Base-by-base conservation (phyloP, 2,797 vertebrate genomes). In the Cirrhinus mrigala region DNA sequence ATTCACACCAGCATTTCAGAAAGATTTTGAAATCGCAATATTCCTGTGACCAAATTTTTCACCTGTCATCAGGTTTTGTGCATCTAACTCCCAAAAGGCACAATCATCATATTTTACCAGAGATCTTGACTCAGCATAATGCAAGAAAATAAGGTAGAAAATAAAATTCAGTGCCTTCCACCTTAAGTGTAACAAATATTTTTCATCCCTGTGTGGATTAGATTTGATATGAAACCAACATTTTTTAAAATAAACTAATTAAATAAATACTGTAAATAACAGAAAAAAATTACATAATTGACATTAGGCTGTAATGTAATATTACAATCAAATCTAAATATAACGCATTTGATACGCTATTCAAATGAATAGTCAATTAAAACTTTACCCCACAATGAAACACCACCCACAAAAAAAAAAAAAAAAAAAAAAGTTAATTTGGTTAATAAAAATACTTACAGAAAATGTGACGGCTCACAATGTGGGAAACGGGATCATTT, bases 391-490 rank as follows among this genome's bases (percentile, higher is more conserved):
- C 48, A 69, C 52, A 60, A 37, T 37, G 33, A 7, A 48, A 46
- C 12, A 75, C 20, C 44, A 75, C n/a, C 2, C 8, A 2, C 10
- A 64, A 3, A 64, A 20, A 62, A 60, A 56, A 81, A 37, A 33
- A 50, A 18, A 6, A 1, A 10, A 20, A 14, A 10, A 12, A n/a
- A 70, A 2, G 16, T 77, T 24, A 48, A 14, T 33, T 78, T 6
- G 18, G 29, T 81, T 80, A 62, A 56, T 37, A 64, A 86, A 88
- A 78, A 83, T 88, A 86, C 87, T 88, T 88, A 88, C 87, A 86
- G 84, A 74, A 83, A 60, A 68, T 70, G 75, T 76, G 54, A 46
- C 33, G 58, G 62, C 71, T 76, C 84, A 79, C 66, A 85, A 52
- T 18, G 48, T 52, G 68, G 79, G 10, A 11, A 52, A 66, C 46